Evolutionary conservation across 2,888 invertebrate species (phyloP), one percentile per base, ranked within the genome.

Genomic region (Drosophila macrospina): DNA sequence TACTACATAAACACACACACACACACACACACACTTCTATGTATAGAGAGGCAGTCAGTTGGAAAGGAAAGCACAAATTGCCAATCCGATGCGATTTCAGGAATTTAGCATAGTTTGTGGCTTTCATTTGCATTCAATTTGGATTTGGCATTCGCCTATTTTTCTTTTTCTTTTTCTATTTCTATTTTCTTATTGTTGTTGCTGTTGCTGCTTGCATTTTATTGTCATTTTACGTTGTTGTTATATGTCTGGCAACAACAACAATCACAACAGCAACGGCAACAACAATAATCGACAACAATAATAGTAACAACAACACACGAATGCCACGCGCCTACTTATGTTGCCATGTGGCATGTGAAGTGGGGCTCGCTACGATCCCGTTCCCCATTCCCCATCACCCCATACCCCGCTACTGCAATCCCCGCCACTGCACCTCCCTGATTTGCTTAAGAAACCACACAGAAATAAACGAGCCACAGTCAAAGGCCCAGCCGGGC

Each of bases 51-150:
- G 30, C 34, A 41, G 55, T 62, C 56, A 51, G 68, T 65, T 62
- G 72, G 65, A 83, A 84, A 85, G 86, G 82, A 80, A 85, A 89
- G 87, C 86, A 86, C 83, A 85, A 85, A 85, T 85, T 85, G 88
- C 86, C 83, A 83, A 87, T 86, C 77, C 87, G 85, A 81, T 84
- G 89, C 90, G 86, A 90, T 90, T 90, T 89, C 80, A 89, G 84
- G 90, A 90, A 90, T 90, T 89, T 78, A 86, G 80, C 86, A 86
- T 87, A 86, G 86, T 86, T 88, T 86, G 88, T 85, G 86, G 88
- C 88, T 89, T 90, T 90, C 90, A 90, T 90, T 90, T 90, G 90
- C 90, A 90, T 90, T 90, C 90, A 90, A 90, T 90, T 90, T 90
- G 82, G 80, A 82, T 74, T 87, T 85, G 76, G 74, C 74, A 74